Conservation (phyloP, 2,797 vertebrate species). For the Philypnodon macrostomus region DNA sequence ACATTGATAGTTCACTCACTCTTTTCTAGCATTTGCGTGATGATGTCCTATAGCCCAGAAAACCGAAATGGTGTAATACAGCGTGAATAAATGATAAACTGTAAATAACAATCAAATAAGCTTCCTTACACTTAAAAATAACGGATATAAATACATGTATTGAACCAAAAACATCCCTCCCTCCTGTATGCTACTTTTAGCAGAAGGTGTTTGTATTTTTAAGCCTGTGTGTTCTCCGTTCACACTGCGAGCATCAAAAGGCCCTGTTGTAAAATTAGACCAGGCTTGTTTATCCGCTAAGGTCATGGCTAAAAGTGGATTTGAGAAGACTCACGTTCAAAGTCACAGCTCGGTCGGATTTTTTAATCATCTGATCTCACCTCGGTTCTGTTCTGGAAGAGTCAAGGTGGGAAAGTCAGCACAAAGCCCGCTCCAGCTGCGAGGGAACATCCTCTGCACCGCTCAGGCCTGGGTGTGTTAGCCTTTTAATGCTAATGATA, state of each 20-base stretch:
- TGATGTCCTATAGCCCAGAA: no score
- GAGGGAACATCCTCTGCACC: not conserved
- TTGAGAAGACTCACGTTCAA: conserved; percentile 1
- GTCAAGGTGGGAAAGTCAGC: not conserved
- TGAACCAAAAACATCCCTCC: not conserved
- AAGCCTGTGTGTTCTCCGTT: conserved; percentile 7
- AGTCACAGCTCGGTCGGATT: conserved; percentile 1
- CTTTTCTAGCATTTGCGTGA: no score
- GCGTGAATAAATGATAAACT: not conserved
- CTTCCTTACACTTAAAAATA: not conserved
- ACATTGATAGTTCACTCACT: no score
- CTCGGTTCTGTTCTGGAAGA: not conserved
- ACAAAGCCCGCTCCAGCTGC: not conserved
- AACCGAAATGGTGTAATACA: not conserved
- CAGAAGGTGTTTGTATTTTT: conserved; percentile 2
- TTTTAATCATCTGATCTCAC: conserved; percentile 3
- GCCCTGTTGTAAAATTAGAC: conserved; percentile 9
- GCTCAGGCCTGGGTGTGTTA: not conserved
- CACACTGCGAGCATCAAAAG: conserved; percentile 12
- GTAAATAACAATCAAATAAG: conserved; percentile 6
- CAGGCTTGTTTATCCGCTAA: conserved; percentile 6
- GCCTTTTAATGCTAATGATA: not conserved
- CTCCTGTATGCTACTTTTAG: not conserved
- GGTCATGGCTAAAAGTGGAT: conserved; percentile 9
- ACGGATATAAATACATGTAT: not conserved